Percentiles rank a stretch among this genome's conserved stretches.
Evolutionary conservation across 2,888 invertebrate species (phyloP).

Genomic region (Phragmatobia fuliginosa): DNA sequence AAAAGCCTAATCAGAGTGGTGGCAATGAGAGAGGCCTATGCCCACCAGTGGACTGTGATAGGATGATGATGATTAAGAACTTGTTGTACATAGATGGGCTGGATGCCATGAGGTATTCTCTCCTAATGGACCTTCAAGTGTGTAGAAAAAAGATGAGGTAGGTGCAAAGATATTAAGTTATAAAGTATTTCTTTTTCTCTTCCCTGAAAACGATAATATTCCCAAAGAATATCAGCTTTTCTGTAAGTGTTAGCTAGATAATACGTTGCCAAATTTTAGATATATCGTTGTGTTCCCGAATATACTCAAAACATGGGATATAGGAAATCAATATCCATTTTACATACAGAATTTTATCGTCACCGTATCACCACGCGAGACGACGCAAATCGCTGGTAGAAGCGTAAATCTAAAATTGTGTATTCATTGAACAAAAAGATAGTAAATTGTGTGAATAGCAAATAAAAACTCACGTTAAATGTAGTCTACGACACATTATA

Average conservation of each 20-base stretch:
- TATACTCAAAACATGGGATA: not conserved
- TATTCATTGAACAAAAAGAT: slow-evolving; percentile 10
- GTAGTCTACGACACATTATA: no score
- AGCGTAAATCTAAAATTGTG: slow-evolving; percentile 11
- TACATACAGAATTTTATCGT: not conserved
- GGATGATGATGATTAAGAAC: no score
- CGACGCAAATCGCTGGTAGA: not conserved
- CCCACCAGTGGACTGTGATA: no score
- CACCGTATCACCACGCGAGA: not conserved
- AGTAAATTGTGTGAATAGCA: not conserved
- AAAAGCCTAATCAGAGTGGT: no score
- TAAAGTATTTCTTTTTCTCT: no score
- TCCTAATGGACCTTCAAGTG: no score
- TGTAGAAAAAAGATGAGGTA: no score
- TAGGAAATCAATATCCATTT: not conserved
- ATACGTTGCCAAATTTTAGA: not conserved
- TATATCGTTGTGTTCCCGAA: not conserved
- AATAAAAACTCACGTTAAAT: no score
- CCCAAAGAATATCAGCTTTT: not conserved
- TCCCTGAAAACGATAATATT: not conserved
- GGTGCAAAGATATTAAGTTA: no score
- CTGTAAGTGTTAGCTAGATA: not conserved
- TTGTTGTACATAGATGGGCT: no score
- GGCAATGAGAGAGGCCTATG: no score
- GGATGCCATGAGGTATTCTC: no score